Evolutionary conservation across 1,140 invertebrate genomes (phyloP).

Genomic region (Papilio glaucus): DNA sequence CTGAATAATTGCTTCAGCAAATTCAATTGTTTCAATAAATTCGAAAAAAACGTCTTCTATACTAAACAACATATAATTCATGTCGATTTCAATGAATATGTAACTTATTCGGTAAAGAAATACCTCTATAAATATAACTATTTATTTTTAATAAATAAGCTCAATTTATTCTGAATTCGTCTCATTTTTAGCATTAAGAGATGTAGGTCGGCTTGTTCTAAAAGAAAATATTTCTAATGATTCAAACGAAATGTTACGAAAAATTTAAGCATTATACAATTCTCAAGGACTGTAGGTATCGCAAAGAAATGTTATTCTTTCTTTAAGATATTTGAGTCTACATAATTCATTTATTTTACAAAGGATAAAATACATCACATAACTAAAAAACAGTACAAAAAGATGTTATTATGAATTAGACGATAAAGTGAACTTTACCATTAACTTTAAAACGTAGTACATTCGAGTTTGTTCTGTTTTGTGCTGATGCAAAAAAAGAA

Average conservation of each 20-base stretch:
- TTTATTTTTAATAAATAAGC: background rate
- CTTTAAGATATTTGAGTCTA: slow-evolving; percentile 26
- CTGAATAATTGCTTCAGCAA: slow-evolving; percentile 1
- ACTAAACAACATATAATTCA: too few relatives aligned
- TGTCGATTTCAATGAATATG: too few relatives aligned
- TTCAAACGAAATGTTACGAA: slow-evolving; percentile 33
- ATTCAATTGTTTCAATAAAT: background rate
- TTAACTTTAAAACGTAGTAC: too few relatives aligned
- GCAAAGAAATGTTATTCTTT: background rate
- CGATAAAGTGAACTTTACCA: too few relatives aligned
- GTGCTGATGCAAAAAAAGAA: too few relatives aligned
- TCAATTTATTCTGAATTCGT: background rate
- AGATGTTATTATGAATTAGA: too few relatives aligned
- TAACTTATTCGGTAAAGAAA: too few relatives aligned
- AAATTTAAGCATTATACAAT: slow-evolving; percentile 27
- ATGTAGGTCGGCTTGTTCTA: slow-evolving; percentile 1
- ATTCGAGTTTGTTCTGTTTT: too few relatives aligned
- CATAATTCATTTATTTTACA: background rate
- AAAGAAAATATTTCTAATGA: slow-evolving; percentile 17
- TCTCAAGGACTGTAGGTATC: background rate
- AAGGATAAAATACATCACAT: too few relatives aligned
- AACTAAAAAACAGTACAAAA: too few relatives aligned
- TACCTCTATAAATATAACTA: too few relatives aligned
- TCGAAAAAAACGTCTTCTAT: too few relatives aligned
- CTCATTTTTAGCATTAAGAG: slow-evolving; percentile 8